These are phyloP conservation scores for Chascanopsetta lugubris DNA, from an alignment of 2,113 vertebrate species.

Conservation along the genomic window DNA sequence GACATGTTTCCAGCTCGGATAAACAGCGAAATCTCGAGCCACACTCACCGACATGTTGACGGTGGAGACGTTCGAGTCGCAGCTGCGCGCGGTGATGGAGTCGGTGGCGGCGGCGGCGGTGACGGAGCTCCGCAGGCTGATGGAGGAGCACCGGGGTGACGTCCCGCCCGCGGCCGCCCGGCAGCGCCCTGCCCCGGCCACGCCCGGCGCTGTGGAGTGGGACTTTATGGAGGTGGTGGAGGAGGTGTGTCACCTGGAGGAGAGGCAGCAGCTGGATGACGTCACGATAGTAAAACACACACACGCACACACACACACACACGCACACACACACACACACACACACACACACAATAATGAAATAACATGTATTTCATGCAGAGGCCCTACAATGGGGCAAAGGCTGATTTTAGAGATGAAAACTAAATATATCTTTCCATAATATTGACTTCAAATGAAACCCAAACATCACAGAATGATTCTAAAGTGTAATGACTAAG, in stretches of 20 bases:
- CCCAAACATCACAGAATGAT: too few species aligned
- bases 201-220: neutral
- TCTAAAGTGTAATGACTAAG: too few species aligned
- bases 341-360: too few species aligned
- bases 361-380: too few species aligned
- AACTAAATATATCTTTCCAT: too few species aligned
- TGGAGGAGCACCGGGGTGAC: slow-evolving; percentile 21
- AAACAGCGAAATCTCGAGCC: neutral
- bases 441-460: too few species aligned
- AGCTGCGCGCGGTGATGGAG: slow-evolving; percentile 42
- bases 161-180: neutral
- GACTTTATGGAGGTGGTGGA: slow-evolving; percentile 7
- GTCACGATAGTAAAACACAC: slow-evolving; percentile 33
- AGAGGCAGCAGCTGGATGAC: neutral
- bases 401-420: too few species aligned
- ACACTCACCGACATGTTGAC: slow-evolving; percentile 7
- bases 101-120: slow-evolving; percentile 45
- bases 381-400: too few species aligned
- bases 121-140: slow-evolving; percentile 48
- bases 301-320: neutral
- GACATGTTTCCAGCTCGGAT: too few species aligned
- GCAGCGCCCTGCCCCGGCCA: neutral
- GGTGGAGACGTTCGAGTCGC: slow-evolving; percentile 30
- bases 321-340: too few species aligned
- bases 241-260: neutral